Evolutionary conservation across 1,140 invertebrate genomes (phyloP), one percentile per base, ranked within the genome.

Genomic region (Trichonephila clavata): DNA sequence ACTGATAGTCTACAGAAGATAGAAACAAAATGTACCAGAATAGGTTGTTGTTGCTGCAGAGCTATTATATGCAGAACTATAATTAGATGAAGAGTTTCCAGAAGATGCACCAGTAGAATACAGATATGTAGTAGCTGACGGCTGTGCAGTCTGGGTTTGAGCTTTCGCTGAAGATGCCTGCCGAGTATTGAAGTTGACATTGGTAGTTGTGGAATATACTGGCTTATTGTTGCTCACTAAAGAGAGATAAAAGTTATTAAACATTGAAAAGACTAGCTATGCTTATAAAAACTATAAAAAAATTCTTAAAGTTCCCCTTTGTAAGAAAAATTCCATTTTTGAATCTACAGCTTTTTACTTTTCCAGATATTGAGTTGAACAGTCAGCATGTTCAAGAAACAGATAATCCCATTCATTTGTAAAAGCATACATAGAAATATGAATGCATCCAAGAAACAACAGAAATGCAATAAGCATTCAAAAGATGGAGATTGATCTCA

Each of bases 161-260:
- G 94, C 86, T 32, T 89, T 90, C 24, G 93, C 89, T 80, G 89
- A 61, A 43, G 89, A 18, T 32, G 59, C 86, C 71, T 92, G 90
- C n/a, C 90, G 90, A 32, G 94, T 57, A 84, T 91, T 83, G 57
- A 83, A 88, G 77, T 84, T 90, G 21, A 92, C 93, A 94, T 91
- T 94, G 7, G 93, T 92, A 24, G 65, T 93, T 59, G 94, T 91
- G 24, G 93, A 94, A 94, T 94, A 94, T 27, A 90, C 90, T 43
- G 94, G 90, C 50, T 94, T 94, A 65, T 90, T 94, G 60, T 50
- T 92, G 32, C 90, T 90, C 83, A 94, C 90, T 92, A 63, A 68
- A 89, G 83, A 84, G 32, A 59, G 2, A 90, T 21, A 59, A 20
- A 63, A 63, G 20, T 65, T 4, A 68, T 50, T 50, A 50, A 50